Base-by-base conservation (phyloP, 2,888 invertebrate species). In the Drosophila kambysellisi region DNA sequence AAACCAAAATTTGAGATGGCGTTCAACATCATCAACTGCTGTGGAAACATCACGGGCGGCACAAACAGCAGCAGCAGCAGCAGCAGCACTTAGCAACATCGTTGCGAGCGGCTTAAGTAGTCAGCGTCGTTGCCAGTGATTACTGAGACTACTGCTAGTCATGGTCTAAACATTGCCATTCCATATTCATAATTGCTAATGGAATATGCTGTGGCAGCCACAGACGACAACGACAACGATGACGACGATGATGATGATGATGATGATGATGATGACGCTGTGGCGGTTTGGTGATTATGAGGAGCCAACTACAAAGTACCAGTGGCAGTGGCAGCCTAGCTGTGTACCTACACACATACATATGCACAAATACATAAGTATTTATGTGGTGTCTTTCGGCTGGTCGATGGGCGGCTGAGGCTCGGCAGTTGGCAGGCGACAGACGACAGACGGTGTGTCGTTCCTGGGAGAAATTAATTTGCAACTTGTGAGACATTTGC, bases 391-490 rank as follows among this genome's bases (percentile, higher is more conserved):
- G 43, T 67, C 59, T 51, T 70, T 64, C 25, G 66, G 52, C 56
- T 51, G 61, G 61, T 35, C 35, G 57, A 58, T 68, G 50, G 39
- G 46, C 52, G 59, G 46, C 59, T 60, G 51, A 52, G 59, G 50
- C 52, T 37, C 25, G 54, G 53, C 68, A 76, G 76, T 61, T 70
- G 58, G 39, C 54, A 59, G 63, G 76, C 76, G 72, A 61, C 75
- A 62, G 63, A 74, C 73, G 72, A 61, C 75, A 69, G 60, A 52
- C 54, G 56, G 65, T 66, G 68, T 67, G 68, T 71, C 73, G 85
- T 81, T 91, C 91, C 91, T 88, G 74, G 70, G 91, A 91, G 91
- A 92, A 91, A 92, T 92, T 92, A 92, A 92, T 92, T 91, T 92
- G 81, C 87, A 90, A 90, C 88, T 91, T 92, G 90, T 82, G 86